Evolutionary conservation across 2,797 vertebrate species (phyloP), one percentile per base, ranked within the genome.

Genomic region (Labroides dimidiatus): DNA sequence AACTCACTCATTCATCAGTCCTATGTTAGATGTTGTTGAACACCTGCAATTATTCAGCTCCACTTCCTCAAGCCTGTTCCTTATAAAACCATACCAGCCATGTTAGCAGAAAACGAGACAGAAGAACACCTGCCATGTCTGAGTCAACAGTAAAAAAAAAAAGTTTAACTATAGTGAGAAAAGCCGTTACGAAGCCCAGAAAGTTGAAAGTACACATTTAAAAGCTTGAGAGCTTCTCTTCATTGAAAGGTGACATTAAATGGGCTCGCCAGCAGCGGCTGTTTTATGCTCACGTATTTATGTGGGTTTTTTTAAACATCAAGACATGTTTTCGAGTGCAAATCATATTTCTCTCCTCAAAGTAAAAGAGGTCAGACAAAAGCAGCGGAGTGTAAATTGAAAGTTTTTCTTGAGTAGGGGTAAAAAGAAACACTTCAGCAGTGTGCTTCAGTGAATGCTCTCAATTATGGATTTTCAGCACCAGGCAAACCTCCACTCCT

Each of bases 281-380:
- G 51, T 41, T 74, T 75, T 39, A 71, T 37, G 69, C 44, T 67
- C 48, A 36, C 12, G 37, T 9, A 49, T 23, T 67, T 11, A 30
- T 43, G 54, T 9, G 0, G 4, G 4, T 33, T 44, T 73, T 63
- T 44, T 68, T 15, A 43, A n/a, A 62, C 36, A 54, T 45, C 9
- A 12, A 43, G 30, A 60, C 44, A 63, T 44, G 45, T 71, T 48
- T 70, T 61, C 23, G 45, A 20, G 44, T 6, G 36, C 3, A 63
- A 59, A 33, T n/a, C 48, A 58, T 6, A 49, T 45, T 64, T 10
- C 30, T 12, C 11, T 10, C 20, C 16, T 70, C 54, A 30, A 80
- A 57, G 41, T 57, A 62, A 76, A 63, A 4, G 2, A 14, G 52
- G 57, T 72, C 36, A 61, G 17, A 71, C 64, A 71, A 72, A 77